Evolutionary conservation across 2,113 vertebrate genomes (phyloP), one percentile per base, ranked within the genome.

Genomic region (Equus przewalskii): DNA sequence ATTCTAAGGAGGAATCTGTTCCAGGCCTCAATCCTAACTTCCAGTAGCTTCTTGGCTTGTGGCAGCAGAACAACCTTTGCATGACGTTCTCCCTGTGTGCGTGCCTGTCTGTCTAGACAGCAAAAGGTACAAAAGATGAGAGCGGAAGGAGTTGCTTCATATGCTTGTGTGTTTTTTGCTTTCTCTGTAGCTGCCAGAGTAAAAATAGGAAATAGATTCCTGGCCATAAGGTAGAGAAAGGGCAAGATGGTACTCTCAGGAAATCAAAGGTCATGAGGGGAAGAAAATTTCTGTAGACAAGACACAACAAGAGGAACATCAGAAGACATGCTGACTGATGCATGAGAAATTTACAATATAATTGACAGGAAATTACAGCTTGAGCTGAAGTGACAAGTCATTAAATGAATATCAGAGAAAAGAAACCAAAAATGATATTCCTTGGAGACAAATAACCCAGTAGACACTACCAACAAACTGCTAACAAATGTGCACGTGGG

Each of bases 331-430:
- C 93, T 97, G 97, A 98, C 94, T 96, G 97, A 98, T 92, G 91
- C 91, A 83, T 75, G 69, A 97, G 97, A 98, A 64, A 98, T 98
- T 98, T 98, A 96, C 97, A 98, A 86, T 97, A 91, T 97, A 98
- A 98, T 98, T 98, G 98, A 98, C 97, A 98, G 96, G 88, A 97
- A 96, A 97, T 98, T 98, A 98, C 97, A 97, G 87, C 86, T 94
- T 89, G 96, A 98, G 97, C 93, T 89, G 90, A 98, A 97, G 70
- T 97, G 96, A 97, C 97, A 98, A 97, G 95, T 84, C 96, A 91
- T 95, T 97, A 97, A 97, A 96, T 88, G 82, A 91, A 60, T 97
- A 98, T 97, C 98, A 98, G 64, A 97, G 81, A 98, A 98, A 98
- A 92, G 89, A 98, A 98, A 97, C 97, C n/a, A 10, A 98, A 98